Conservation (phyloP, 2,113 vertebrate genomes). For the Mormyrus iriodes region DNA sequence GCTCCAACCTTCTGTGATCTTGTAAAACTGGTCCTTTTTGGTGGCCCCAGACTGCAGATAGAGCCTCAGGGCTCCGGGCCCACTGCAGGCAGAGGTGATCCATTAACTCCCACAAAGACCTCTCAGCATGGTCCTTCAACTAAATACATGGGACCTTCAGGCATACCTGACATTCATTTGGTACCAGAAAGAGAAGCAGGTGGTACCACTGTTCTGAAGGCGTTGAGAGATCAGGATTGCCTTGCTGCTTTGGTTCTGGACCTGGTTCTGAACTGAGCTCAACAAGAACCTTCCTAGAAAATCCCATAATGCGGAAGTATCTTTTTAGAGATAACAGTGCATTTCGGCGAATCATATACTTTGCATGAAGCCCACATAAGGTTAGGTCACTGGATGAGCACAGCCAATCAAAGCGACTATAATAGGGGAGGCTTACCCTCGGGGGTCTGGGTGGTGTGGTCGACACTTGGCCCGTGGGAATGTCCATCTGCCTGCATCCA, state of each 20-base stretch:
- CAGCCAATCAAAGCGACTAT: not conserved
- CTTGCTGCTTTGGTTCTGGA: slow-evolving; percentile 30
- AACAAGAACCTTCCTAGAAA: slow-evolving; percentile 54
- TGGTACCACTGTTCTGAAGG: slow-evolving; percentile 36
- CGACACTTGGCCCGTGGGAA: slow-evolving; percentile 39
- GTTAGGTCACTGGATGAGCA: not conserved
- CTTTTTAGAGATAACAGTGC: not conserved
- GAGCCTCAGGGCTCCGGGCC: slow-evolving; percentile 42
- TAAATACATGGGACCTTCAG: slow-evolving; percentile 32
- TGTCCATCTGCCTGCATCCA: slow-evolving; percentile 53
- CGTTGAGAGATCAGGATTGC: slow-evolving; percentile 54
- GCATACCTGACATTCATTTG: slow-evolving; percentile 54
- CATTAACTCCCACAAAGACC: not conserved
- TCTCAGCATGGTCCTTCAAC: not conserved
- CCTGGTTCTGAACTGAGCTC: slow-evolving; percentile 38
- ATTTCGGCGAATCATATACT: not conserved
- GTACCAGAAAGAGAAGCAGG: slow-evolving; percentile 61
- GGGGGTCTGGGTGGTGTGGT: slow-evolving; percentile 52
- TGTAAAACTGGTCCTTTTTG: slow-evolving; percentile 38
- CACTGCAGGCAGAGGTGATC: slow-evolving; percentile 35
- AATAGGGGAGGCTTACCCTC: slow-evolving; percentile 41
- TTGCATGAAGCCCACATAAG: not conserved
- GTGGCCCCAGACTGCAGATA: slow-evolving; percentile 30
- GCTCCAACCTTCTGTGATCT: slow-evolving; percentile 31
- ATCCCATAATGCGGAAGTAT: not conserved